phyloP scores from a whole-genome alignment of 2,888 invertebrate species.

The Drosophila flavopinicola region DNA sequence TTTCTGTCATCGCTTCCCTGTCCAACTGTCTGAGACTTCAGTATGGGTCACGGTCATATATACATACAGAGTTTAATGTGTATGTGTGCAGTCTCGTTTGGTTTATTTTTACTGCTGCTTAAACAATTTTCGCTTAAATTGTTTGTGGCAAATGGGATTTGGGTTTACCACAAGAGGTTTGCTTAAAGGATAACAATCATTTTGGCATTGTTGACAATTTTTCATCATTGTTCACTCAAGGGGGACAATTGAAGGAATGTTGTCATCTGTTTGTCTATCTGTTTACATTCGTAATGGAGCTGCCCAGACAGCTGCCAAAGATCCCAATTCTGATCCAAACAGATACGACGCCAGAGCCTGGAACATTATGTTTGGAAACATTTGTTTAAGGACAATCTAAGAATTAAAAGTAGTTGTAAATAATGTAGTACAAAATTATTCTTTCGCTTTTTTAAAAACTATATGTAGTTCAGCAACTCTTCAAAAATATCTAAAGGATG shows the following conservation, averaged over 20 bases:
- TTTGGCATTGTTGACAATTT: slow-evolving; percentile 73
- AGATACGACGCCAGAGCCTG: neutral
- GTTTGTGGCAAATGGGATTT: slow-evolving; percentile 79
- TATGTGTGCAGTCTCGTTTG: slow-evolving; percentile 62
- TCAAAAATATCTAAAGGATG: too few species aligned
- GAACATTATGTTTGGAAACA: neutral
- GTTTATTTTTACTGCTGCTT: slow-evolving; percentile 72
- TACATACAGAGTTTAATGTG: slow-evolving; percentile 18
- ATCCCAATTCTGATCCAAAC: slow-evolving; percentile 20
- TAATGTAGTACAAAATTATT: too few species aligned
- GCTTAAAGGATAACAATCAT: slow-evolving; percentile 79
- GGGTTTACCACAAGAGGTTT: slow-evolving; percentile 76
- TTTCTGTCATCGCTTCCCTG: slow-evolving; percentile 13
- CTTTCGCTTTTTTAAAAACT: too few species aligned
- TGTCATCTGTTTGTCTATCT: slow-evolving; percentile 65
- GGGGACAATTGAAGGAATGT: slow-evolving; percentile 62
- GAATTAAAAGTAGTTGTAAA: too few species aligned
- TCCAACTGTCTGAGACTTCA: slow-evolving; percentile 3
- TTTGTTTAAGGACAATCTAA: neutral
- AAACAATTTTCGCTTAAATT: slow-evolving; percentile 72
- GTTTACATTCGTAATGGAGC: slow-evolving; percentile 50
- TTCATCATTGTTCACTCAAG: slow-evolving; percentile 31
- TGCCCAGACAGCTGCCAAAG: slow-evolving; percentile 39
- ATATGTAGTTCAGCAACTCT: too few species aligned
- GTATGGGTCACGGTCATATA: slow-evolving; percentile 5